Evolutionary conservation across 2,888 invertebrate genomes (phyloP), one percentile per base, ranked within the genome.

Genomic region (Melanostoma mellinum): DNA sequence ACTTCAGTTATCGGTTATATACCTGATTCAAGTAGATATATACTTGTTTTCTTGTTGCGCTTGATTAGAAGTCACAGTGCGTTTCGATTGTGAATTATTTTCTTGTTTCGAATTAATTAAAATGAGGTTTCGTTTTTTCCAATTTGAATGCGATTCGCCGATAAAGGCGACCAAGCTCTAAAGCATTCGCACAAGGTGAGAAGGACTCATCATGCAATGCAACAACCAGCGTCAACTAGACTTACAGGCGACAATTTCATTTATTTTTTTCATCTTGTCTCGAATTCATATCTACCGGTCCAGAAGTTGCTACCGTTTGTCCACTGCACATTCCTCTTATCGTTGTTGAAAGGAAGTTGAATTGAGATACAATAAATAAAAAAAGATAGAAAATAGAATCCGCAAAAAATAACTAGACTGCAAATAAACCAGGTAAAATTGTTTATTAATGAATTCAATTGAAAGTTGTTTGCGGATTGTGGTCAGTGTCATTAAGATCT

Each of bases 361-460:
- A 71, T 77, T 82, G 36, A 68, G 42, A 52, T 72, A 42, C 53
- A 42, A 53, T 2, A 44, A 35, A 60, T 44, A 3, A 46, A 10
- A 56, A 44, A 71, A 55, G 68, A 56, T 50, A 53, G 73, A 52
- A 48, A 40, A 55, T 1, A 20, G 20, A 20, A 20, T 20, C 1
- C 20, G 20, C 20, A 48, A 68, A 56, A 36, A 33, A 46, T 52
- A 81, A 81, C 77, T 77, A 61, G 73, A 82, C 78, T 73, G 78
- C 78, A 73, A 77, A 68, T 77, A 82, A 63, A 82, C 78, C 82
- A 82, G 82, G 82, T 82, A 78, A 82, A 82, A 78, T 82, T 78
- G 78, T 82, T 82, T 82, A 82, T 82, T 82, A 78, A 82, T 82
- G 78, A 82, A 82, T 78, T 82, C 82, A 73, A 82, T 82, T 82